A percentile compares a stretch with the other conserved stretches of the same genome.
These are phyloP conservation scores for Spodoptera picta DNA, from an alignment of 2,888 invertebrate genomes.

Conservation along the genomic window DNA sequence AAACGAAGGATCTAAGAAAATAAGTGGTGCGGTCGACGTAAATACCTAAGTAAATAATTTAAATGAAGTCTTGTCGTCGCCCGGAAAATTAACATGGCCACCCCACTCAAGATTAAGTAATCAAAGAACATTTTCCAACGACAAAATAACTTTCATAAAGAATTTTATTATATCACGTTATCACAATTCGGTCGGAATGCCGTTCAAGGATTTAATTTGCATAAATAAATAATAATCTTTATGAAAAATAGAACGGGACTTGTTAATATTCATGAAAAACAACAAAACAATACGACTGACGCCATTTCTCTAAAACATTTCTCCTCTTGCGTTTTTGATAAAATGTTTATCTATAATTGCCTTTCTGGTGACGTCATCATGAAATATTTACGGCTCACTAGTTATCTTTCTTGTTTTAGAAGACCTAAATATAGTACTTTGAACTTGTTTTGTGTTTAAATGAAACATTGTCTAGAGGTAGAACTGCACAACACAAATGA, in stretches of 20 bases:
- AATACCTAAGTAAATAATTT: conserved; percentile 54
- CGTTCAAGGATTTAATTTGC: conserved; percentile 41
- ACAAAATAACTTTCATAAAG: conserved; percentile 20
- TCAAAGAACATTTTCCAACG: conserved; percentile 53
- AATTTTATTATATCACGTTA: conserved; percentile 16
- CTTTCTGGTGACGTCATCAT: conserved; percentile 1
- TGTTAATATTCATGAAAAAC: conserved; percentile 39
- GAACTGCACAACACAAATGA: no score
- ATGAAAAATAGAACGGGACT: conserved; percentile 53
- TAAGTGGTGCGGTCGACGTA: conserved; percentile 23
- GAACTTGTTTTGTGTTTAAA: conserved; percentile 1
- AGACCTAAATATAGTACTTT: background rate
- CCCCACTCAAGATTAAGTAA: conserved; percentile 58
- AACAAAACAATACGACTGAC: conserved; percentile 41
- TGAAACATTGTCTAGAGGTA: no score
- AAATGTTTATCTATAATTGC: conserved; percentile 16
- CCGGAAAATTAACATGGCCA: conserved; percentile 57
- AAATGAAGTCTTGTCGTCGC: conserved; percentile 51
- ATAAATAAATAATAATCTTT: conserved; percentile 57
- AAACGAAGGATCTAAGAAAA: conserved; percentile 18
- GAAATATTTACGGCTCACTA: conserved; percentile 10
- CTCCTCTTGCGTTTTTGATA: conserved; percentile 11
- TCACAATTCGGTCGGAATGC: conserved; percentile 40
- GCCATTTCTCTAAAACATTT: conserved; percentile 30
- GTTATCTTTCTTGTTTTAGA: no score